Conservation (phyloP, 2,888 invertebrate species). For the Nephrotoma flavescens region DNA sequence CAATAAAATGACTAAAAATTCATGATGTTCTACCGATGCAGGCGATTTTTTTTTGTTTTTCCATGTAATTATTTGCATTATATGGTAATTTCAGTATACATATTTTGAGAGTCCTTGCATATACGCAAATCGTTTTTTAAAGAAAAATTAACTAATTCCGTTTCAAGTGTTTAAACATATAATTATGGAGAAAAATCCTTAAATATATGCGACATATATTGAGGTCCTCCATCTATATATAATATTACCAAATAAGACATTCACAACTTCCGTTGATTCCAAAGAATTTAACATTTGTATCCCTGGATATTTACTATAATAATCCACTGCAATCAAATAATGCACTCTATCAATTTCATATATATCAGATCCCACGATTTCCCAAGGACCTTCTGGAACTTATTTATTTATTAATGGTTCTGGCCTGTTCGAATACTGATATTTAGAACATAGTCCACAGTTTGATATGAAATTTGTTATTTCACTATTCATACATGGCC, state of each 20-base stretch:
- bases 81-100: too few species aligned
- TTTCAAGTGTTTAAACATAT: too few species aligned
- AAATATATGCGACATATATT: conserved; percentile 11
- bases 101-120: too few species aligned
- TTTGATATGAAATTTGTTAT: not conserved
- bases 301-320: conserved; percentile 14
- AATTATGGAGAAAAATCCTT: conserved; percentile 10
- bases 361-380: conserved; percentile 7
- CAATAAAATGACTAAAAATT: too few species aligned
- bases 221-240: conserved; percentile 13
- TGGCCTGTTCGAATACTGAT: not conserved
- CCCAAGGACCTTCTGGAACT: conserved; percentile 1
- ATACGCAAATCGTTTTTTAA: too few species aligned
- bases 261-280: conserved; percentile 8
- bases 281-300: conserved; percentile 9
- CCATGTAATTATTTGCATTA: too few species aligned
- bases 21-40: too few species aligned
- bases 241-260: conserved; percentile 10
- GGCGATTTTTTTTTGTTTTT: too few species aligned
- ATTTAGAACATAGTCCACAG: not conserved
- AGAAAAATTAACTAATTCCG: too few species aligned
- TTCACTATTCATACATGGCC: not conserved
- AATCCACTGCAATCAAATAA: conserved; percentile 11
- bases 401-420: not conserved
- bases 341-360: conserved; percentile 5